Evolutionary conservation across 2,888 invertebrate species (phyloP), one percentile per base, ranked within the genome.

Genomic region (Cabera pusaria): DNA sequence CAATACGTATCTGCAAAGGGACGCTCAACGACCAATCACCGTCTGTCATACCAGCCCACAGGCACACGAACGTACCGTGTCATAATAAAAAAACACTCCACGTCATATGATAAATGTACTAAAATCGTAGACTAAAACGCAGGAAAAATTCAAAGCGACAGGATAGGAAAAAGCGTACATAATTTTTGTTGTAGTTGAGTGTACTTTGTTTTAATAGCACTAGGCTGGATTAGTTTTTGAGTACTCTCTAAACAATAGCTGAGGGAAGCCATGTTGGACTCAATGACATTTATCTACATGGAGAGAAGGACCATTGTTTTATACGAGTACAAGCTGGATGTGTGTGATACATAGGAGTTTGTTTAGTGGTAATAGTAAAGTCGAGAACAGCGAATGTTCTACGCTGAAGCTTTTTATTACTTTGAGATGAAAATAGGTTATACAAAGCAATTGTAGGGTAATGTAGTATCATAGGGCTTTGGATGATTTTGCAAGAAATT

Each of bases 191-290:
- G 7, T 17, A 72, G 67, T 64, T 60, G 67, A 72, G 69, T 62
- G 67, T 72, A 70, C 80, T 81, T 82, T 82, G 78, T 82, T 79
- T 77, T 79, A 85, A 80, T 68, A 75, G 81, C 77, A 83, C 83
- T 84, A 83, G 74, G 72, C 76, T 69, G 82, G 82, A 84, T 86
- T 86, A 83, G 83, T 82, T 85, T 79, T 79, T 71, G 77, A 84
- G 83, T 73, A 74, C 55, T 58, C 72, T 70, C 72, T 72, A 73
- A 74, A 83, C 83, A 85, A 82, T 79, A 68, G 59, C 62, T 57
- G 72, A 71, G 64, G 66, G 51, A 40, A 44, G 41, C 43, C 78
- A 79, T 81, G 62, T 71, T 77, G 61, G 49, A 57, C 55, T 43
- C 31, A 49, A 35, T 36, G 41, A 26, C 31, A 26, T 42, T 32